phyloP scores from a whole-genome alignment of 2,113 vertebrate species.

The Tympanuchus pallidicinctus region DNA sequence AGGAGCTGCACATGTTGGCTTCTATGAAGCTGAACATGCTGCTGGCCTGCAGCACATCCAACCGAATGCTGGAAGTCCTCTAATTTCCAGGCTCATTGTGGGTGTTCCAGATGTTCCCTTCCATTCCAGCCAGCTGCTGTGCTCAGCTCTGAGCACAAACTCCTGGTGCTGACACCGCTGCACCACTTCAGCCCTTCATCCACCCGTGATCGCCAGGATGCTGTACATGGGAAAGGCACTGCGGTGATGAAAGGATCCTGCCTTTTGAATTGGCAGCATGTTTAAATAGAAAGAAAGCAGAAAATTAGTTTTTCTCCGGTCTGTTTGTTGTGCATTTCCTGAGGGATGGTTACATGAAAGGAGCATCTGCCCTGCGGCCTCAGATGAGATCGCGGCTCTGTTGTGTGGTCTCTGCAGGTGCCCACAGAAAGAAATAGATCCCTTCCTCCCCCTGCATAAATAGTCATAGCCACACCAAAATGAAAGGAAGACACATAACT shows the following conservation, averaged over 20 bases:
- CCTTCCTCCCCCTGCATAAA: accelerated
- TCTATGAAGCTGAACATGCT: not conserved
- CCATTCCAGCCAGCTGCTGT: not conserved
- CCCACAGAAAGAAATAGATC: not conserved
- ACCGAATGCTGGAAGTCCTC: not conserved
- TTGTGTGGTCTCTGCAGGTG: not conserved
- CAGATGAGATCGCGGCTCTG: not conserved
- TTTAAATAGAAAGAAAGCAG: slow-evolving; percentile 52
- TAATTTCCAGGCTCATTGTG: not conserved
- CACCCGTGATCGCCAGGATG: accelerated
- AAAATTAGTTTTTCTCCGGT: slow-evolving; percentile 51
- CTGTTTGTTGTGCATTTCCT: slow-evolving; percentile 27
- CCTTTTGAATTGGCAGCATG: slow-evolving; percentile 3
- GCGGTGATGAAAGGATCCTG: slow-evolving; percentile 20
- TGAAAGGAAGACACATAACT: not conserved
- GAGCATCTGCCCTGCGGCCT: not conserved
- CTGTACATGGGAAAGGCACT: not conserved
- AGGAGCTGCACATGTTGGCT: not conserved
- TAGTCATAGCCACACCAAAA: not conserved
- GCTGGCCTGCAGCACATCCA: not conserved
- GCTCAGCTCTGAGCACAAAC: not conserved
- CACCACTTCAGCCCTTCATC: not conserved
- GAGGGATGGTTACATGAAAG: not conserved
- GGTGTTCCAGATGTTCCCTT: not conserved
- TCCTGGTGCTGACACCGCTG: not conserved